A percentile compares a stretch with the other conserved stretches of the same genome.
Evolutionary conservation across 2,113 vertebrate genomes (phyloP).

Genomic region (Myotis yumanensis): DNA sequence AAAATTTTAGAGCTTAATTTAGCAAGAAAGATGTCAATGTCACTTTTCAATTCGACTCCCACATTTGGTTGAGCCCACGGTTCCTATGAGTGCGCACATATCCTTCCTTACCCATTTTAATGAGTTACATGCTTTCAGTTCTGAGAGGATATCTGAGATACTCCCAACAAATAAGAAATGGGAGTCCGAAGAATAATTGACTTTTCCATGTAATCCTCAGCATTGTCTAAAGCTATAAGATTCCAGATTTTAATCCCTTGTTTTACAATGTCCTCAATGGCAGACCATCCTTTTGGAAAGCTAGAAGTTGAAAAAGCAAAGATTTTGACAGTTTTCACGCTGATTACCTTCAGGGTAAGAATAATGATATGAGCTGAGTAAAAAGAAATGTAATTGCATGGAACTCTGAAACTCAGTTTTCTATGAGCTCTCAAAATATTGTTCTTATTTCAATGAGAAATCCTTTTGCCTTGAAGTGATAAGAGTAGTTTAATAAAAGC

Average conservation of each 20-base stretch:
- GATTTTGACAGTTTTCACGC: slow-evolving; percentile 45
- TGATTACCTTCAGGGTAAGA: slow-evolving; percentile 3
- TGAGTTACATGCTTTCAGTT: background rate
- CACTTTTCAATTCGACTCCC: background rate
- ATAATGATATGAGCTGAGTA: background rate
- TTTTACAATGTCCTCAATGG: background rate
- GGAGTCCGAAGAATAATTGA: background rate
- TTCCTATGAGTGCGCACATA: background rate
- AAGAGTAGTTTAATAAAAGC: slow-evolving; percentile 49
- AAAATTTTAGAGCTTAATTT: slow-evolving; percentile 49
- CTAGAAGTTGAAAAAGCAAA: background rate
- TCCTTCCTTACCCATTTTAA: background rate
- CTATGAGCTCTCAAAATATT: slow-evolving; percentile 19
- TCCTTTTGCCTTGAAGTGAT: slow-evolving; percentile 26
- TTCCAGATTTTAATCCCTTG: background rate
- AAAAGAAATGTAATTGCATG: slow-evolving; percentile 9
- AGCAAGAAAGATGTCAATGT: slow-evolving; percentile 28
- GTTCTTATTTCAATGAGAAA: slow-evolving; percentile 33
- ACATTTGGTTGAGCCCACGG: slow-evolving; percentile 19
- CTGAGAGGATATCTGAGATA: background rate
- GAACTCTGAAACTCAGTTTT: slow-evolving; percentile 46
- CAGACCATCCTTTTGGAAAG: slow-evolving; percentile 24
- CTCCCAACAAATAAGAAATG: background rate
- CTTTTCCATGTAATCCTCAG: background rate
- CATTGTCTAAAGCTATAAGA: background rate